Evolutionary conservation across 2,888 invertebrate genomes (phyloP).

Genomic region (Leptopterna dolabrata): DNA sequence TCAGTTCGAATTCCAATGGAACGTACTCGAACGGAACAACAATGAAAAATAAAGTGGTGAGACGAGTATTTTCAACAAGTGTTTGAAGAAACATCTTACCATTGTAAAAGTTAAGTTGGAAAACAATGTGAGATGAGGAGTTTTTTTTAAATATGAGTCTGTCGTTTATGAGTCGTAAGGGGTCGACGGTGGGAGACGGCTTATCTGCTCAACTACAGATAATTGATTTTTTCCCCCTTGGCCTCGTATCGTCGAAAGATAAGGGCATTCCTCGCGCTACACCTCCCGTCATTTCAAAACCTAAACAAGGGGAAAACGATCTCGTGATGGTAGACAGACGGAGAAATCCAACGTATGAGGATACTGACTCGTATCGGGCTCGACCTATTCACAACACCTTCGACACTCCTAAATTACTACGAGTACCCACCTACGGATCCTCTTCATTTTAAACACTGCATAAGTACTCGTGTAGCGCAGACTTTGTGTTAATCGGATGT

Average conservation of each 20-base stretch:
- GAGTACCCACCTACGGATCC: too few species aligned
- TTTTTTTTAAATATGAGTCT: not conserved
- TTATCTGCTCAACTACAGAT: constrained; percentile 45
- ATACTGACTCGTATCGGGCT: too few species aligned
- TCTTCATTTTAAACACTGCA: too few species aligned
- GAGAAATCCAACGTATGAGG: too few species aligned
- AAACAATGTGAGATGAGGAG: not conserved
- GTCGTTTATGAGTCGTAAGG: not conserved
- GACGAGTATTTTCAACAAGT: not conserved
- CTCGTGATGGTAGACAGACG: too few species aligned
- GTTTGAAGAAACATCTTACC: not conserved
- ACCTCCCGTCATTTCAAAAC: constrained; percentile 22
- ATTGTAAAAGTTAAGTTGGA: not conserved
- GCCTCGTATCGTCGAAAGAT: constrained; percentile 41
- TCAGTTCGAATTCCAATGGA: too few species aligned
- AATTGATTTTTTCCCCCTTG: constrained; percentile 50
- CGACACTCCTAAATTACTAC: too few species aligned
- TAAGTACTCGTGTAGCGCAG: too few species aligned
- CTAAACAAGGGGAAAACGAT: not conserved
- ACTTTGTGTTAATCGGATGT: too few species aligned
- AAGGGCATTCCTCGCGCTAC: constrained; percentile 32
- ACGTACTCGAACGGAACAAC: not conserved
- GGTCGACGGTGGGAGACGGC: not conserved
- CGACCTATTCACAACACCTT: too few species aligned
- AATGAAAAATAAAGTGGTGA: not conserved